Percentiles rank a stretch among this genome's conserved stretches.
Evolutionary conservation across 2,797 vertebrate species (phyloP).

Genomic region (Mormyrus hasselquistii): DNA sequence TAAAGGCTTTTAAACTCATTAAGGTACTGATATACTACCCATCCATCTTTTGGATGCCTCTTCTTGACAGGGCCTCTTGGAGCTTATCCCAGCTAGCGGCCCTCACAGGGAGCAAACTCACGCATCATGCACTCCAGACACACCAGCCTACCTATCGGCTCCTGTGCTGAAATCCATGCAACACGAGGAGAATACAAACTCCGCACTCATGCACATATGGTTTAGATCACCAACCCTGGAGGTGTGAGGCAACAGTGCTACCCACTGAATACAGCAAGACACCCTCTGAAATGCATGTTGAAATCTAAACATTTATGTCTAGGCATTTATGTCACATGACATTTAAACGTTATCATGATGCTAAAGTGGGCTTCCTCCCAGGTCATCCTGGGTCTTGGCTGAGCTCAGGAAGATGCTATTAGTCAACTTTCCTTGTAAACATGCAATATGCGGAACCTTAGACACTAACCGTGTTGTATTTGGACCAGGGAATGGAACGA

Average conservation of each 20-base stretch:
- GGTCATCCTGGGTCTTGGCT: constrained; percentile 25
- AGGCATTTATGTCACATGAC: neutral
- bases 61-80: neutral
- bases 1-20: neutral
- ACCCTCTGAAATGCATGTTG: neutral
- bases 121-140: neutral
- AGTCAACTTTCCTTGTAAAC: constrained; percentile 38
- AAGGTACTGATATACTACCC: neutral
- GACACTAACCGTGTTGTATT: constrained; percentile 52
- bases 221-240: neutral
- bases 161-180: neutral
- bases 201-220: neutral
- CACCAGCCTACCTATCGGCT: neutral
- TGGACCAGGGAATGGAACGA: constrained; percentile 49
- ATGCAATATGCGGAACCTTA: constrained; percentile 42
- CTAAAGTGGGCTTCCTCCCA: neutral
- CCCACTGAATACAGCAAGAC: neutral
- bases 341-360: neutral
- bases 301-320: neutral
- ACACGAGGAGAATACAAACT: neutral
- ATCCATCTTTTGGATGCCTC: neutral
- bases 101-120: neutral
- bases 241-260: neutral
- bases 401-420: constrained; percentile 45
- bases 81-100: neutral